These are phyloP conservation scores for Coreoperca whiteheadi DNA, from an alignment of 2,113 vertebrate species.

Conservation along the genomic window DNA sequence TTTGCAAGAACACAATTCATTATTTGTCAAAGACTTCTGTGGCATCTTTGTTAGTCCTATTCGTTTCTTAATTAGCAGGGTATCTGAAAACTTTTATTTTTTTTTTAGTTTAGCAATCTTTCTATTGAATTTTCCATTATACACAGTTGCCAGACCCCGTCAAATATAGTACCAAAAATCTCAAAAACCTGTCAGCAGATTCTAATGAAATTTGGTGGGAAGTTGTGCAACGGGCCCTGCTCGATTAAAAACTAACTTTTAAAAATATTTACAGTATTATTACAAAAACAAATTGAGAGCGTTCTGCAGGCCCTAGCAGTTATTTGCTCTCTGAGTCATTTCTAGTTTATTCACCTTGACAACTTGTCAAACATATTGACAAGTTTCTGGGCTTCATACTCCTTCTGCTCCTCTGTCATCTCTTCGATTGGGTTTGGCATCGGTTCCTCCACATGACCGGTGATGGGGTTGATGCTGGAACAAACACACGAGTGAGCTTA, in stretches of 20 bases:
- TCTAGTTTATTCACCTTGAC: conserved; percentile 87
- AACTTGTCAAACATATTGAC: conserved; percentile 97
- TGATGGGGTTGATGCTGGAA: conserved; percentile 96
- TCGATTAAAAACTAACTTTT: neutral
- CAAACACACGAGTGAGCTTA: neutral
- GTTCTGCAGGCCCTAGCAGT: neutral
- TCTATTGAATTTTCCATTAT: neutral
- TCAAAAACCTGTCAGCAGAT: neutral
- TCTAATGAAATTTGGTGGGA: neutral
- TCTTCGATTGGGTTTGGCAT: conserved; percentile 96
- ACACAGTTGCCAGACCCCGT: neutral
- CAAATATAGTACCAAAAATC: neutral
- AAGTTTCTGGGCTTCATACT: conserved; percentile 97
- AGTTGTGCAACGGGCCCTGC: neutral
- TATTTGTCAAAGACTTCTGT: neutral
- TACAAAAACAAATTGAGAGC: neutral
- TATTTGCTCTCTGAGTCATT: neutral
- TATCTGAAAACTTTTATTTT: neutral
- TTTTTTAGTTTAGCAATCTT: neutral
- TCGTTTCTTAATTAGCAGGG: neutral
- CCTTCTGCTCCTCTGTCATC: conserved; percentile 99
- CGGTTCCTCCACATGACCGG: conserved; percentile 95
- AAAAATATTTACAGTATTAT: neutral
- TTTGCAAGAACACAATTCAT: conserved; percentile 16
- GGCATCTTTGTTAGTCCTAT: neutral